phyloP scores from a whole-genome alignment of 2,797 vertebrate genomes.

The Smutsia temminckii region DNA sequence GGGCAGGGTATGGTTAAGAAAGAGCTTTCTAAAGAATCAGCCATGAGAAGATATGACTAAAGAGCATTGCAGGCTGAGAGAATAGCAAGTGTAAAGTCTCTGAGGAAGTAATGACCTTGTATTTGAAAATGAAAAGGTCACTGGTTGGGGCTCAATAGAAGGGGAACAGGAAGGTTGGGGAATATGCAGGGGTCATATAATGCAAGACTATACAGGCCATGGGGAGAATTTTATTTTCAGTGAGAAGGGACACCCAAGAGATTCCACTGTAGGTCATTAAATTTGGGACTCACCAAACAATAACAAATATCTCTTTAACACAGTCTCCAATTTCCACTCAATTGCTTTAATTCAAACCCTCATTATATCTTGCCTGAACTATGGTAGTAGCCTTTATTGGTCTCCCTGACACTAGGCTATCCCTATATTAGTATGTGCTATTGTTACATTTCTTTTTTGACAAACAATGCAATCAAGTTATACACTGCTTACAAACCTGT shows the following conservation, averaged over 20 bases:
- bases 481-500: not conserved
- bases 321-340: not conserved
- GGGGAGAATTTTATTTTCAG: not conserved
- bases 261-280: not conserved
- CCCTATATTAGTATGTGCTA: not conserved
- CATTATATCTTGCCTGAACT: not conserved
- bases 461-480: not conserved
- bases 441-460: not conserved
- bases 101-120: not conserved
- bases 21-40: not conserved
- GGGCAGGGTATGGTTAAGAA: not conserved
- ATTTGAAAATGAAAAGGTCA: not conserved
- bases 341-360: not conserved
- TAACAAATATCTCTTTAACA: slow-evolving; percentile 5
- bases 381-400: not conserved
- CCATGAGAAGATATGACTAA: not conserved
- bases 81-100: not conserved
- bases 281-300: not conserved
- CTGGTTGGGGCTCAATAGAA: not conserved
- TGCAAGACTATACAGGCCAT: not conserved
- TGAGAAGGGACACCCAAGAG: not conserved
- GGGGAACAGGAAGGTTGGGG: not conserved
- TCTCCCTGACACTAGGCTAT: not conserved
- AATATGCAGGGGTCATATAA: not conserved
- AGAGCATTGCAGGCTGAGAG: not conserved